Conservation (phyloP, 2,888 invertebrate species). For the Spisula subtruncata region DNA sequence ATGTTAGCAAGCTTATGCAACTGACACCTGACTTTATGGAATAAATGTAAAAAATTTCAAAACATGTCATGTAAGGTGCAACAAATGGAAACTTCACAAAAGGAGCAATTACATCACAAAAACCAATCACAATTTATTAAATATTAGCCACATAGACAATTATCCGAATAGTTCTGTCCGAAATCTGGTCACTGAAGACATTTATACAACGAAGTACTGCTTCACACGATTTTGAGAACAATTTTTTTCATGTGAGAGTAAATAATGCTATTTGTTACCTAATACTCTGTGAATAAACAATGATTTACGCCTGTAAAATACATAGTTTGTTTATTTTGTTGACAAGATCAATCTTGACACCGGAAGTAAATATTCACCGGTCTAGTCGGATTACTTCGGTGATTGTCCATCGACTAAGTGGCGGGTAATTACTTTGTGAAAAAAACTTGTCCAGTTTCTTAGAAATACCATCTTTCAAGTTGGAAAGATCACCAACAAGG, state of each 20-base stretch:
- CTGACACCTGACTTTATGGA: too few species aligned
- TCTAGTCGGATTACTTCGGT: not conserved
- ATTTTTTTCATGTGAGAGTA: not conserved
- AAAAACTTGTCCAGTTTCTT: not conserved
- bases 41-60: too few species aligned
- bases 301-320: not conserved
- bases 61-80: too few species aligned
- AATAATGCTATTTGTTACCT: not conserved
- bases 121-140: too few species aligned
- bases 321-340: not conserved
- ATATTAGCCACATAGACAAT: not conserved
- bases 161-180: slow-evolving; percentile 2
- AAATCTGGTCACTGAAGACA: not conserved
- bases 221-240: not conserved
- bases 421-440: slow-evolving; percentile 5
- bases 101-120: too few species aligned
- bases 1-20: too few species aligned
- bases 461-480: too few species aligned
- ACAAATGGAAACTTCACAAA: too few species aligned
- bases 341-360: slow-evolving; percentile 19
- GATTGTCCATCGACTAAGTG: not conserved
- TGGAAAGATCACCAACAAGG: too few species aligned
- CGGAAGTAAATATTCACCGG: not conserved
- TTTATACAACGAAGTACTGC: not conserved
- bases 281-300: not conserved